Percentiles rank a stretch among this genome's conserved stretches.
These are phyloP conservation scores for Aphis craccivora DNA, from an alignment of 1,140 invertebrate species.

Conservation along the genomic window DNA sequence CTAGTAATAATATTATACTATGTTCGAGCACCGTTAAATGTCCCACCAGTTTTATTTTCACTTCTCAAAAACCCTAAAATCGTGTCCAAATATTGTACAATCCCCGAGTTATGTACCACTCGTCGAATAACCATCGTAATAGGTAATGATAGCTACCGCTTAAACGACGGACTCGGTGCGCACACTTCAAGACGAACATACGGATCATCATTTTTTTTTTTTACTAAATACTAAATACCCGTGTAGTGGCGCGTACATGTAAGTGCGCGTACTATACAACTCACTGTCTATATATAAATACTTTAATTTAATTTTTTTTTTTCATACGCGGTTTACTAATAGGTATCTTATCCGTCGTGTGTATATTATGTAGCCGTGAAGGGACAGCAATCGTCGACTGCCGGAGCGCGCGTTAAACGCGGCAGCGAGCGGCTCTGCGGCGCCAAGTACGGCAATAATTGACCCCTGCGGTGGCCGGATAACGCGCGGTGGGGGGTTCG, in stretches of 20 bases:
- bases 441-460: conserved; percentile 18
- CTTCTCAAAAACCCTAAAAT: neutral
- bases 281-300: no score
- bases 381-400: neutral
- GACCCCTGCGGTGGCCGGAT: neutral
- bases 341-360: neutral
- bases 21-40: neutral
- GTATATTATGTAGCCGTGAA: neutral
- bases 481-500: neutral
- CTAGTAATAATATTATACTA: no score
- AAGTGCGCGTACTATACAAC: no score
- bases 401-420: neutral
- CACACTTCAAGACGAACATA: no score
- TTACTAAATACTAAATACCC: no score
- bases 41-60: neutral
- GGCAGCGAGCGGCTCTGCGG: neutral
- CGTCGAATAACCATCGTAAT: no score
- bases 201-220: no score
- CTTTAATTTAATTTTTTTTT: no score
- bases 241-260: no score
- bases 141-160: neutral
- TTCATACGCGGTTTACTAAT: no score
- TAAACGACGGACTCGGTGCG: no score
- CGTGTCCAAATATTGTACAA: neutral
- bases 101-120: no score